Conservation (phyloP, 2,113 vertebrate genomes). For the Platichthys stellatus region DNA sequence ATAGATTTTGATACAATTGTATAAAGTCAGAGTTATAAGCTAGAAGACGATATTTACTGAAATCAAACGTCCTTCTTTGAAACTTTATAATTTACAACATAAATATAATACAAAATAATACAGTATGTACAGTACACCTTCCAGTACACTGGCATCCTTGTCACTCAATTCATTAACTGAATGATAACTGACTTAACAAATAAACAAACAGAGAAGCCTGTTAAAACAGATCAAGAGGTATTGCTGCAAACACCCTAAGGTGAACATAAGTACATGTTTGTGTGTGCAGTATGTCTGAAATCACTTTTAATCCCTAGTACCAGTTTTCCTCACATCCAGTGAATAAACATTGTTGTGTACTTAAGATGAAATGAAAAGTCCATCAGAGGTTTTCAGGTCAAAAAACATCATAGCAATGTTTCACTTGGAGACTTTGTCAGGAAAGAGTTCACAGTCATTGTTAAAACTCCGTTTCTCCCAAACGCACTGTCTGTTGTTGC, state of each 20-base stretch:
- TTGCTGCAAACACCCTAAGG: background rate
- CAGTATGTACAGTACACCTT: background rate
- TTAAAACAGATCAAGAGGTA: constrained; percentile 12
- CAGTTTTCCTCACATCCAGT: constrained; percentile 1
- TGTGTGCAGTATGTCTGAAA: constrained; percentile 11
- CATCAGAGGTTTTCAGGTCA: constrained; percentile 39
- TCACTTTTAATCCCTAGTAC: background rate
- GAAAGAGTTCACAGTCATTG: constrained; percentile 73
- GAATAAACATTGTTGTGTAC: background rate
- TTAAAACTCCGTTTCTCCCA: constrained; percentile 78
- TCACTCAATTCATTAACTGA: constrained; percentile 30
- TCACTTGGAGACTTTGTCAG: constrained; percentile 61
- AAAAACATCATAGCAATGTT: constrained; percentile 36
- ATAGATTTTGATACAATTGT: constrained; percentile 35
- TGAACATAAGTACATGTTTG: background rate
- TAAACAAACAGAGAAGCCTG: background rate
- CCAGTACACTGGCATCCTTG: constrained; percentile 18
- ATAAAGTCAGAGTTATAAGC: too few relatives aligned
- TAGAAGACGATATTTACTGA: constrained; percentile 15
- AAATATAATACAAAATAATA: constrained; percentile 25
- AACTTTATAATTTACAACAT: constrained; percentile 23
- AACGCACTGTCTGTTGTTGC: constrained; percentile 55
- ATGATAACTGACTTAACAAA: constrained; percentile 25
- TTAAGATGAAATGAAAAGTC: background rate
- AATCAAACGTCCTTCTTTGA: constrained; percentile 28